A percentile compares a stretch with the other conserved stretches of the same genome.
Evolutionary conservation across 2,797 vertebrate genomes (phyloP).

Genomic region (Micromesistius poutassou): DNA sequence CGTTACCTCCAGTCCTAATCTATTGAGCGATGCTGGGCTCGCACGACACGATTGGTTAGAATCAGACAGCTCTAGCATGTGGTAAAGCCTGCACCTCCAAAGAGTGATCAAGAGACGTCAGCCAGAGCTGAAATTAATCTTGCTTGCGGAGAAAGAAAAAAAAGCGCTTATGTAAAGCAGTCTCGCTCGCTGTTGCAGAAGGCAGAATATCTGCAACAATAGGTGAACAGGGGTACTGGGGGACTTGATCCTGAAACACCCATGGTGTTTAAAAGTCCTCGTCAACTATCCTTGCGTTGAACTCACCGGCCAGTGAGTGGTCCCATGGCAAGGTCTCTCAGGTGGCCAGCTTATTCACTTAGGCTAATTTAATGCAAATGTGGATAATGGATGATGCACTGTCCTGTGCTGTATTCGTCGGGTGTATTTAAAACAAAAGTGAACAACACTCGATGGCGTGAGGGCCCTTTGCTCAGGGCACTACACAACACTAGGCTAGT

Average conservation of each 20-base stretch:
- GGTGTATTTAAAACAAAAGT: slow-evolving; percentile 9
- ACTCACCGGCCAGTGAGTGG: not conserved
- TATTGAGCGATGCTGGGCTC: slow-evolving; percentile 38
- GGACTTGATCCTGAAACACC: slow-evolving; percentile 36
- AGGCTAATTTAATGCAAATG: not conserved
- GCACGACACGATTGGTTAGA: slow-evolving; percentile 52
- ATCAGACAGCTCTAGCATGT: slow-evolving; percentile 42
- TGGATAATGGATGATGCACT: not conserved
- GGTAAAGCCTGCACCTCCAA: slow-evolving; percentile 40
- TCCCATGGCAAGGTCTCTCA: slow-evolving; percentile 23
- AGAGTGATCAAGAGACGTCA: slow-evolving; percentile 61
- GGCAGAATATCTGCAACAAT: slow-evolving; percentile 41
- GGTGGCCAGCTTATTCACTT: not conserved
- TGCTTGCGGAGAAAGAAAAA: slow-evolving; percentile 55
- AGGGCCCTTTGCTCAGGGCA: slow-evolving; percentile 12
- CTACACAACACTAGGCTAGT: slow-evolving; percentile 21
- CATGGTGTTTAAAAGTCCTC: slow-evolving; percentile 31
- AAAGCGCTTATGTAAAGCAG: slow-evolving; percentile 67
- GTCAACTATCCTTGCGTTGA: slow-evolving; percentile 29
- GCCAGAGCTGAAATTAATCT: slow-evolving; percentile 68
- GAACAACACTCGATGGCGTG: slow-evolving; percentile 15
- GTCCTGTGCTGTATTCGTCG: not conserved
- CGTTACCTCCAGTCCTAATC: slow-evolving; percentile 10
- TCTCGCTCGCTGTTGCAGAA: slow-evolving; percentile 22
- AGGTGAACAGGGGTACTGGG: slow-evolving; percentile 46